phyloP scores from a whole-genome alignment of 2,113 vertebrate genomes.

The Catharus fuscescens region DNA sequence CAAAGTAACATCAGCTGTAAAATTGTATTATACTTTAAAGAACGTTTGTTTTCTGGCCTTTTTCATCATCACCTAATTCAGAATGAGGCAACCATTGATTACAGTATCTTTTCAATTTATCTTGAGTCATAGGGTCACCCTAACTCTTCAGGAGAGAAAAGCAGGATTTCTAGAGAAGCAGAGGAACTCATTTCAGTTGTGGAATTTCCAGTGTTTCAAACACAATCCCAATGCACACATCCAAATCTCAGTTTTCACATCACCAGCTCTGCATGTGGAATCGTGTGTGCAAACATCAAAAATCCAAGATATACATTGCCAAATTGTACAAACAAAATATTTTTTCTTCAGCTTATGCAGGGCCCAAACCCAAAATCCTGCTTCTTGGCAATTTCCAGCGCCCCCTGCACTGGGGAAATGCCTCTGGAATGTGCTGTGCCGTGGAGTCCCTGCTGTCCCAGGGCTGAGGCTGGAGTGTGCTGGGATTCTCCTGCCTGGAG shows the following conservation, averaged over 20 bases:
- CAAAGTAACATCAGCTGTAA: not conserved
- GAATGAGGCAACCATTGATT: not conserved
- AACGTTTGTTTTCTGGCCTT: not conserved
- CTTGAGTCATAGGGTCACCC: not conserved
- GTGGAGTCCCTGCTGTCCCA: fast-evolving
- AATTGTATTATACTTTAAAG: not conserved
- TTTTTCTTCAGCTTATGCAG: not conserved
- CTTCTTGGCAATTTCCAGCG: not conserved
- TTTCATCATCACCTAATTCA: not conserved
- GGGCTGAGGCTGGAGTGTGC: fast-evolving
- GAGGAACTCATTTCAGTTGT: not conserved
- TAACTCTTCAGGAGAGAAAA: not conserved
- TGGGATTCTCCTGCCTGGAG: not conserved
- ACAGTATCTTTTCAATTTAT: not conserved
- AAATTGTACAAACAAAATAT: not conserved
- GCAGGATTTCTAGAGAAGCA: not conserved
- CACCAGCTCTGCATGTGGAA: not conserved
- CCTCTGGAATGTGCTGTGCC: not conserved
- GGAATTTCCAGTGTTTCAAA: not conserved
- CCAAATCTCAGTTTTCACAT: not conserved
- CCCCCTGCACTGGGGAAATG: fast-evolving
- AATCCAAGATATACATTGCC: not conserved
- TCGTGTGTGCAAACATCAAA: not conserved
- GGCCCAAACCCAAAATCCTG: not conserved
- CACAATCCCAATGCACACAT: not conserved